A percentile compares a stretch with the other conserved stretches of the same genome.
These are phyloP conservation scores for Cotesia chilonis DNA, from an alignment of 1,140 invertebrate species.

Conservation along the genomic window DNA sequence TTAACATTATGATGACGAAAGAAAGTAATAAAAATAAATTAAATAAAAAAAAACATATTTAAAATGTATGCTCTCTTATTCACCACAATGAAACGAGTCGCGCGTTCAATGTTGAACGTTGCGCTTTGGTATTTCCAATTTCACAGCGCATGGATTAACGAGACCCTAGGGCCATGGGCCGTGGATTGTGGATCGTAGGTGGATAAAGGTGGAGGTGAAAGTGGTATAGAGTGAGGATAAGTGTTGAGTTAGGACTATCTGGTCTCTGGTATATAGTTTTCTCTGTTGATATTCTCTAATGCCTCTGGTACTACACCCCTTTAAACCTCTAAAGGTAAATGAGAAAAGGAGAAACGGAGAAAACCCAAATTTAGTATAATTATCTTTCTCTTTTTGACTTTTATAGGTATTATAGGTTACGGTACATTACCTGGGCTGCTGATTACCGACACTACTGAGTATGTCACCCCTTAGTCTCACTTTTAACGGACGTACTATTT, in stretches of 20 bases:
- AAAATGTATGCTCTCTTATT: slow-evolving; percentile 37
- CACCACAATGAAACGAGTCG: slow-evolving; percentile 31
- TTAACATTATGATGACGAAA: neutral
- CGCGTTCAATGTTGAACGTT: neutral
- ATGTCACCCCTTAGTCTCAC: slow-evolving; percentile 57
- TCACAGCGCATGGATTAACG: slow-evolving; percentile 65
- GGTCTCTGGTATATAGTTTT: slow-evolving; percentile 17
- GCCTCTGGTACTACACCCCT: neutral
- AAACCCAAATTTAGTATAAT: slow-evolving; percentile 35
- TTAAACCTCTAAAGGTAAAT: neutral
- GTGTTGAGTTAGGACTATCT: slow-evolving; percentile 43
- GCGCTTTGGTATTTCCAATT: slow-evolving; percentile 60
- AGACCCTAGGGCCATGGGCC: slow-evolving; percentile 48
- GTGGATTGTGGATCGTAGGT: slow-evolving; percentile 39
- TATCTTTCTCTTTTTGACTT: slow-evolving; percentile 3
- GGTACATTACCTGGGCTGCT: slow-evolving; percentile 64
- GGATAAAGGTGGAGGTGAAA: too few relatives aligned
- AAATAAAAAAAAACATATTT: neutral
- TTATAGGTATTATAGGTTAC: slow-evolving; percentile 46
- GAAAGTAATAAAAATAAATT: neutral
- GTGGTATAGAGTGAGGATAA: neutral
- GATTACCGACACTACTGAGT: slow-evolving; percentile 59
- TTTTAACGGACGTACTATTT: slow-evolving; percentile 44
- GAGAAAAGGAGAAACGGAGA: slow-evolving; percentile 38
- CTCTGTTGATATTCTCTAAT: neutral